phyloP scores from a whole-genome alignment of 2,888 invertebrate genomes.

The Pristionchus arcanus region DNA sequence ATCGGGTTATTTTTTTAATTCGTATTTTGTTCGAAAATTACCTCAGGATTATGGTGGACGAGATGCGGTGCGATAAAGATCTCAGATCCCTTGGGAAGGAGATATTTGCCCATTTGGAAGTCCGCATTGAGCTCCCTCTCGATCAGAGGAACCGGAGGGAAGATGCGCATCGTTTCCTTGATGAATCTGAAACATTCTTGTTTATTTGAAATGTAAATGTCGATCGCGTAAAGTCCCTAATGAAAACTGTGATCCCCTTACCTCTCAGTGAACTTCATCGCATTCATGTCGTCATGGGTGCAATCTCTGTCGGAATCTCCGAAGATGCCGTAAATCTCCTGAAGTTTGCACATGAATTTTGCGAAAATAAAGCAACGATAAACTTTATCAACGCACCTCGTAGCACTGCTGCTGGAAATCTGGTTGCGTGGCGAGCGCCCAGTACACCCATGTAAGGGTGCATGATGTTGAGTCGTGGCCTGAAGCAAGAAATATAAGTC shows the following conservation, averaged over 20 bases:
- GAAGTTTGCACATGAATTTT: neutral
- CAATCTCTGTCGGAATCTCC: slow-evolving; percentile 61
- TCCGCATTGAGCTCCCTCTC: slow-evolving; percentile 71
- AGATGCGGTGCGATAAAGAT: slow-evolving; percentile 56
- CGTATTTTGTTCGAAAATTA: no score
- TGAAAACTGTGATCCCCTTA: no score
- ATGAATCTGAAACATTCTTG: slow-evolving; percentile 39
- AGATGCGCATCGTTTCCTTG: slow-evolving; percentile 57
- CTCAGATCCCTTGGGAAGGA: slow-evolving; percentile 70
- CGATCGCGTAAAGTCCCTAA: no score
- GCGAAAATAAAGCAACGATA: neutral
- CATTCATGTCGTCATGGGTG: slow-evolving; percentile 61
- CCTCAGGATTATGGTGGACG: slow-evolving; percentile 75
- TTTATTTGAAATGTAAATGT: no score
- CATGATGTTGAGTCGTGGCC: slow-evolving; percentile 4
- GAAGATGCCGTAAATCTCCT: slow-evolving; percentile 50
- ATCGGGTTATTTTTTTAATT: no score
- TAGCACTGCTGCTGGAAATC: neutral
- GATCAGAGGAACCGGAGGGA: slow-evolving; percentile 55
- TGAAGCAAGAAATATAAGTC: neutral
- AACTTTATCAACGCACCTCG: neutral
- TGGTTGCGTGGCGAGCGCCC: slow-evolving; percentile 4
- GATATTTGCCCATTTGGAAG: slow-evolving; percentile 54
- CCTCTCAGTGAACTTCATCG: slow-evolving; percentile 62
- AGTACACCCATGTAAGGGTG: neutral